Conservation (phyloP, 2,888 invertebrate species). For the Acleris sparsana region DNA sequence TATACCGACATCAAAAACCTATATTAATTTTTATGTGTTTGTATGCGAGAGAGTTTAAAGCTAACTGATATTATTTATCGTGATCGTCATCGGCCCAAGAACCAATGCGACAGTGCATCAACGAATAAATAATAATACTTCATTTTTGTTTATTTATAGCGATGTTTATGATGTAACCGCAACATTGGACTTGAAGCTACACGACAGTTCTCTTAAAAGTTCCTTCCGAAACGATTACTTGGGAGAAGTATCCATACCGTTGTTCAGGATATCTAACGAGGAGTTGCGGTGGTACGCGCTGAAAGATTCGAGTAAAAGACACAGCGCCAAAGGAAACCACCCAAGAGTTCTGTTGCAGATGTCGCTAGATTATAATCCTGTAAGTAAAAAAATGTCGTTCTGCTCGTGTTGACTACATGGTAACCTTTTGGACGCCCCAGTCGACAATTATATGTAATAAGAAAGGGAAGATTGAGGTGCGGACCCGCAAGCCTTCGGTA, state of each 20-base stretch:
- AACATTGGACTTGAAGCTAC: conserved; percentile 65
- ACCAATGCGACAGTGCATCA: too few species aligned
- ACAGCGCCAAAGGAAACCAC: conserved; percentile 67
- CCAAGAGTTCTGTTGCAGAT: conserved; percentile 69
- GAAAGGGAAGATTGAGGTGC: too few species aligned
- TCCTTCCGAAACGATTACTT: conserved; percentile 56
- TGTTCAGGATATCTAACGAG: conserved; percentile 62
- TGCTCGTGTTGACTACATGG: too few species aligned
- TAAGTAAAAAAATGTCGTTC: conserved; percentile 48
- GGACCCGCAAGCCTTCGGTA: too few species aligned
- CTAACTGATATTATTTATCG: too few species aligned
- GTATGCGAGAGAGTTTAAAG: too few species aligned
- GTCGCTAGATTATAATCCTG: conserved; percentile 70
- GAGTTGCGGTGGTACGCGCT: conserved; percentile 69
- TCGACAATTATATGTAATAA: too few species aligned
- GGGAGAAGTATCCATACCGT: conserved; percentile 68
- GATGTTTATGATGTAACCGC: conserved; percentile 71
- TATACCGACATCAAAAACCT: too few species aligned
- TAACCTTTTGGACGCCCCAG: too few species aligned
- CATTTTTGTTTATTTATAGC: conserved; percentile 50
- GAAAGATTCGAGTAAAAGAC: conserved; percentile 62
- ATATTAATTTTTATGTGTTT: too few species aligned
- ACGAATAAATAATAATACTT: too few species aligned
- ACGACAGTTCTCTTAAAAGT: conserved; percentile 57
- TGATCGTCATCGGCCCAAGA: too few species aligned